phyloP scores from a whole-genome alignment of 23 tunicate species.

The Oikopleura vanhoeffeni region DNA sequence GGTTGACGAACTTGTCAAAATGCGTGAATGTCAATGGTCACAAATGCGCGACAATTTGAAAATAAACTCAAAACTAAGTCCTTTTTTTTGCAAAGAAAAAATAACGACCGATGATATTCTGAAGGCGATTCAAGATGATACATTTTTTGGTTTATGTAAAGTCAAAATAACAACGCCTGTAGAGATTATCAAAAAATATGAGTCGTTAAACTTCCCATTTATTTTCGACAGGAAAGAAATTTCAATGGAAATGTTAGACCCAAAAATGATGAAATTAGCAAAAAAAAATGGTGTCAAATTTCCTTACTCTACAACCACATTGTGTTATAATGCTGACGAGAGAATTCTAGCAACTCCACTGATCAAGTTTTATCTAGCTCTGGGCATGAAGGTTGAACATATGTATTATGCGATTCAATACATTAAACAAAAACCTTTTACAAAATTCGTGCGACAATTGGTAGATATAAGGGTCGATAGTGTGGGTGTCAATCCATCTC shows the following conservation, averaged over 20 bases:
- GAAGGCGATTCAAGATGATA: not conserved
- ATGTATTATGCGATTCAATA: not conserved
- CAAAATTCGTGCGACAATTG: not conserved
- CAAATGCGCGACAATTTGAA: not conserved
- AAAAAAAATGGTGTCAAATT: not conserved
- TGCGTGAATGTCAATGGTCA: not conserved
- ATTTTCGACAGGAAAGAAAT: not conserved
- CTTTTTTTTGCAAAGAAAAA: not conserved
- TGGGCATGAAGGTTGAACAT: not conserved
- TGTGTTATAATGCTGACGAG: not conserved
- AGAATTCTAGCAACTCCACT: not conserved
- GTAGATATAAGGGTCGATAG: not conserved
- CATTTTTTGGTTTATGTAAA: not conserved
- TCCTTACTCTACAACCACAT: not conserved
- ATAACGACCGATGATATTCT: not conserved
- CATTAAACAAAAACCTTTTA: not conserved
- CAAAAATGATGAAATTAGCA: not conserved
- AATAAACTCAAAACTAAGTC: not conserved
- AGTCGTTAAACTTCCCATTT: not conserved
- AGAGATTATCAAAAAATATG: not conserved
- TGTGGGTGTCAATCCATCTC: not conserved
- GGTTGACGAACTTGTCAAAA: not conserved
- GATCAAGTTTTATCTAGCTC: not conserved
- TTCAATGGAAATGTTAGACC: not conserved
- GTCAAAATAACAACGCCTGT: not conserved